Evolutionary conservation across 2,888 invertebrate species (phyloP).

Genomic region (Gymnosoma rotundatum): DNA sequence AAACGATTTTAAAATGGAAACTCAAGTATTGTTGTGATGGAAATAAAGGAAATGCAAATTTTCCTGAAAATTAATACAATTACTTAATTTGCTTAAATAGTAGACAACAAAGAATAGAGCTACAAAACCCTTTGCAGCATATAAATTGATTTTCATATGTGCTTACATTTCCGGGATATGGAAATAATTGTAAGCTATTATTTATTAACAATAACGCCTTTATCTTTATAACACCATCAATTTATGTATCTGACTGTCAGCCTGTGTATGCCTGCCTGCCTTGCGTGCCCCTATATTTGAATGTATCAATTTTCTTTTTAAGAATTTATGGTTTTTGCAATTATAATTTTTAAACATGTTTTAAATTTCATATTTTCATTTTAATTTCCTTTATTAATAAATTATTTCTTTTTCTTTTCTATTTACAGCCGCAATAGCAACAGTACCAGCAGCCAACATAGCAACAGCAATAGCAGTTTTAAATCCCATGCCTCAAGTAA

Average conservation of each 20-base stretch:
- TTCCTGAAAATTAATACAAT: conserved; percentile 67
- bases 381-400: conserved; percentile 5
- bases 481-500: conserved; percentile 68
- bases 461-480: conserved; percentile 69
- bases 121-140: conserved; percentile 30
- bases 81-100: conserved; percentile 65
- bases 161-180: conserved; percentile 77
- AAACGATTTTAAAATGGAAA: conserved; percentile 25
- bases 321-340: conserved; percentile 49
- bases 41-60: conserved; percentile 70
- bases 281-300: conserved; percentile 60
- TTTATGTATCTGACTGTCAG: conserved; percentile 12
- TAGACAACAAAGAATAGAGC: background rate
- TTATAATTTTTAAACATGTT: conserved; percentile 50
- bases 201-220: conserved; percentile 61
- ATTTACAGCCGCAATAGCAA: conserved; percentile 72
- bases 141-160: conserved; percentile 65
- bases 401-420: conserved; percentile 28
- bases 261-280: too few relatives aligned
- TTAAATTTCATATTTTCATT: conserved; percentile 55
- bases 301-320: conserved; percentile 66
- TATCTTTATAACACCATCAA: conserved; percentile 53
- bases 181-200: conserved; percentile 67
- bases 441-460: conserved; percentile 72
- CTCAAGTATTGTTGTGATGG: conserved; percentile 56